Conservation (phyloP, 2,797 vertebrate species). For the Monodelphis domestica region DNA sequence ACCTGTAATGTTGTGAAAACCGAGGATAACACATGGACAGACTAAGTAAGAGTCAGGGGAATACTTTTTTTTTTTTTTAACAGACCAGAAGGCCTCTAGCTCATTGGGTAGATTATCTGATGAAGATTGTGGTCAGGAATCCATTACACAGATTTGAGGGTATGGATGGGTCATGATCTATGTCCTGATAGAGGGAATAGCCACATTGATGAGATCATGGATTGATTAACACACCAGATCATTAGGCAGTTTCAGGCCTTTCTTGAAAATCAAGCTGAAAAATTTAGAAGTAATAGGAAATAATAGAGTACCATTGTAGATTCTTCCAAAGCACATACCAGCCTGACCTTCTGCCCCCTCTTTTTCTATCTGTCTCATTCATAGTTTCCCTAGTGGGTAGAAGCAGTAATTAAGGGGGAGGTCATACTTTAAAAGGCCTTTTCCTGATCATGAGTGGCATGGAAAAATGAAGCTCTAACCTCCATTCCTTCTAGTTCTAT, state of each 20-base stretch:
- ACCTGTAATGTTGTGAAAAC: no score
- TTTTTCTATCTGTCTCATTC: neutral
- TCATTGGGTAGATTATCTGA: neutral
- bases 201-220: neutral
- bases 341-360: neutral
- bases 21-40: neutral
- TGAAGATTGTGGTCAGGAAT: neutral
- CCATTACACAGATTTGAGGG: neutral
- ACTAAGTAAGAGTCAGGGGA: neutral
- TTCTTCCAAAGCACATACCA: neutral
- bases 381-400: neutral
- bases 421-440: neutral
- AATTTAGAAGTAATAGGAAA: neutral
- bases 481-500: neutral
- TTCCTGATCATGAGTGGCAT: neutral
- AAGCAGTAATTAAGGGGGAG: neutral
- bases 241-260: neutral
- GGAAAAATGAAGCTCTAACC: neutral
- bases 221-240: neutral
- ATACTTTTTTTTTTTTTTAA: no score
- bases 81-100: neutral
- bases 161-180: neutral
- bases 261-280: neutral
- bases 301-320: neutral
- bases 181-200: neutral